Conservation (phyloP, 2,113 vertebrate genomes). For the Nerophis ophidion region DNA sequence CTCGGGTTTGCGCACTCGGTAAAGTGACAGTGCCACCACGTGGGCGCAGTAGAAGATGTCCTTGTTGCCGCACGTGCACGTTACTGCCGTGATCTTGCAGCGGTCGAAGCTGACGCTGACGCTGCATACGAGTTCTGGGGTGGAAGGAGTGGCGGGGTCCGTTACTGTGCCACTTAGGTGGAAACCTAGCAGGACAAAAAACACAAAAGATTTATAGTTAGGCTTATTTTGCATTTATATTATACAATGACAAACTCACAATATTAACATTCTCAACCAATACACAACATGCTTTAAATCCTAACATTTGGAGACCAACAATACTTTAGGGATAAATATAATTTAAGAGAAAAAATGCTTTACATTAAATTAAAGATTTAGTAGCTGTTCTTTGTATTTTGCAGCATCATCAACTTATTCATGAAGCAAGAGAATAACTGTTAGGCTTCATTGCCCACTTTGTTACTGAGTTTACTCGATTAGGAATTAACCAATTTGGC, state of each 20-base stretch:
- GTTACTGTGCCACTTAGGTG: slow-evolving; percentile 96
- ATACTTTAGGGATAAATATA: too few species aligned
- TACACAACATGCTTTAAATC: too few species aligned
- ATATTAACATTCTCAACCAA: too few species aligned
- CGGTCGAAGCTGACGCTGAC: slow-evolving; percentile 99
- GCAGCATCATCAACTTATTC: not conserved
- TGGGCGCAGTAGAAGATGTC: slow-evolving; percentile 99
- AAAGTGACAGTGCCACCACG: slow-evolving; percentile 94
- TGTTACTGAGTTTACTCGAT: not conserved
- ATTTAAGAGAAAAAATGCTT: too few species aligned
- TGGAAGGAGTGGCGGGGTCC: slow-evolving; percentile 88
- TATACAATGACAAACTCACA: too few species aligned
- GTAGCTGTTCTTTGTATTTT: not conserved
- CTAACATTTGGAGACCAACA: too few species aligned
- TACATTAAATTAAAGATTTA: not conserved
- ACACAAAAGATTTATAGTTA: not conserved
- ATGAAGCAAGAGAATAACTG: not conserved
- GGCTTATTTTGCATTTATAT: too few species aligned
- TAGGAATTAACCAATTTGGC: not conserved
- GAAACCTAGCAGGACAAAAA: slow-evolving; percentile 75
- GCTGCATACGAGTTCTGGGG: slow-evolving; percentile 92
- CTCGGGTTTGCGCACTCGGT: slow-evolving; percentile 95
- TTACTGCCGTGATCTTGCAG: slow-evolving; percentile 99
- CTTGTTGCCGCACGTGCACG: slow-evolving; percentile 98
- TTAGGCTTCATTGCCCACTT: not conserved